Conservation (phyloP, 2,888 invertebrate species). For the Dorcus hopei region DNA sequence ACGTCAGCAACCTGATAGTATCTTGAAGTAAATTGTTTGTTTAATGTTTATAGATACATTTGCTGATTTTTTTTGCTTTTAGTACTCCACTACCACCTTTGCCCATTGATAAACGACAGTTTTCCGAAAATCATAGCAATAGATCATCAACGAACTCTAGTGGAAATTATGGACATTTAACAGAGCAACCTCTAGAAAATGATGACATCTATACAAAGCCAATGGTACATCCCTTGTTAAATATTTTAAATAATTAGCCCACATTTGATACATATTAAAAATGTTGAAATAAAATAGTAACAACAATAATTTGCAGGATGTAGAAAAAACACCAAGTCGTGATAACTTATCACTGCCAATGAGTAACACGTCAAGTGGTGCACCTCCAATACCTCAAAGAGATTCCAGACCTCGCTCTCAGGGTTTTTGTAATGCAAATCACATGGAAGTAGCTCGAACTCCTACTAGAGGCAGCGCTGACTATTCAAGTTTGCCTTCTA, state of each 20-base stretch:
- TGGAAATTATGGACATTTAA: slow-evolving; percentile 52
- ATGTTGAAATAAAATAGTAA: background rate
- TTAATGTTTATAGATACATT: slow-evolving; percentile 2
- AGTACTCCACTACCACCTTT: slow-evolving; percentile 81
- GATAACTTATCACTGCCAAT: slow-evolving; percentile 48
- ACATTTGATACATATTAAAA: background rate
- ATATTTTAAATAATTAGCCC: background rate
- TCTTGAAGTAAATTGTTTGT: slow-evolving; percentile 63
- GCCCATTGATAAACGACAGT: slow-evolving; percentile 62
- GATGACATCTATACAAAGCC: slow-evolving; percentile 73
- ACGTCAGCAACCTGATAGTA: slow-evolving; percentile 73
- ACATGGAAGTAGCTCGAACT: slow-evolving; percentile 43
- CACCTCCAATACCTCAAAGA: slow-evolving; percentile 60
- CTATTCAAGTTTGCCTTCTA: slow-evolving; percentile 49
- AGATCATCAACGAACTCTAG: slow-evolving; percentile 46
- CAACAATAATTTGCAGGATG: slow-evolving; percentile 27
- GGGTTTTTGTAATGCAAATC: slow-evolving; percentile 21
- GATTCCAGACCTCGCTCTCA: slow-evolving; percentile 46
- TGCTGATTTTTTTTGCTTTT: slow-evolving; percentile 24
- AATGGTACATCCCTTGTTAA: slow-evolving; percentile 45
- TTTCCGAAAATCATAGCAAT: slow-evolving; percentile 41
- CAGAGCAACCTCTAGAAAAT: slow-evolving; percentile 43
- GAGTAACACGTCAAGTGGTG: slow-evolving; percentile 42
- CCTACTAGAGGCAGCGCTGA: slow-evolving; percentile 48
- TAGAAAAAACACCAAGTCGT: slow-evolving; percentile 37